Percentiles rank a stretch among this genome's conserved stretches.
These are phyloP conservation scores for Platygyra sinensis DNA, from an alignment of 64 coral and sea anemone species.

Conservation along the genomic window DNA sequence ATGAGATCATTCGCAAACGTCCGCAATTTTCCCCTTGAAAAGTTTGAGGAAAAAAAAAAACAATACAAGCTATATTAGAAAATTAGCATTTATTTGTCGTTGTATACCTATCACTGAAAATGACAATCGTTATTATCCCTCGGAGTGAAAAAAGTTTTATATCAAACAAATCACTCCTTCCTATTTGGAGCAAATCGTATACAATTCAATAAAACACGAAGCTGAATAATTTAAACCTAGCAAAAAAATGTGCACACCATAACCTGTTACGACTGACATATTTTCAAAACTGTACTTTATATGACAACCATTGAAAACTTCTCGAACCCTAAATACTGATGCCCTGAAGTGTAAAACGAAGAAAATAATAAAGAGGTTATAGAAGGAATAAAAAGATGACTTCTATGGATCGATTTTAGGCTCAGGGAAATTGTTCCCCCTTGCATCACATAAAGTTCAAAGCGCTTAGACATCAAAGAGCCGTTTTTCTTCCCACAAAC, in stretches of 20 bases:
- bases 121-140: conserved; percentile 8
- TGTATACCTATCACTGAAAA: background rate
- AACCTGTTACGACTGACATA: background rate
- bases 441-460: no score
- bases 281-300: background rate
- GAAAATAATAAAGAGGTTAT: background rate
- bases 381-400: background rate
- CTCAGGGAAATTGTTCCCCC: no score
- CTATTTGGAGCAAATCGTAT: background rate
- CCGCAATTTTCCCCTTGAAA: background rate
- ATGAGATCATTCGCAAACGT: no score
- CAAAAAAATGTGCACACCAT: background rate
- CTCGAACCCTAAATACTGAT: background rate
- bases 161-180: background rate
- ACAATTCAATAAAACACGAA: background rate
- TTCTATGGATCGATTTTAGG: no score
- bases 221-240: conserved; percentile 12
- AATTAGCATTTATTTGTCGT: conserved; percentile 7
- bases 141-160: background rate
- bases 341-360: background rate
- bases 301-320: background rate
- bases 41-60: background rate
- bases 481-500: background rate
- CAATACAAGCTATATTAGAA: background rate
- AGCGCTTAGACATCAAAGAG: background rate